Evolutionary conservation across 1,140 invertebrate species (phyloP).

Genomic region (Leptinotarsa texana): DNA sequence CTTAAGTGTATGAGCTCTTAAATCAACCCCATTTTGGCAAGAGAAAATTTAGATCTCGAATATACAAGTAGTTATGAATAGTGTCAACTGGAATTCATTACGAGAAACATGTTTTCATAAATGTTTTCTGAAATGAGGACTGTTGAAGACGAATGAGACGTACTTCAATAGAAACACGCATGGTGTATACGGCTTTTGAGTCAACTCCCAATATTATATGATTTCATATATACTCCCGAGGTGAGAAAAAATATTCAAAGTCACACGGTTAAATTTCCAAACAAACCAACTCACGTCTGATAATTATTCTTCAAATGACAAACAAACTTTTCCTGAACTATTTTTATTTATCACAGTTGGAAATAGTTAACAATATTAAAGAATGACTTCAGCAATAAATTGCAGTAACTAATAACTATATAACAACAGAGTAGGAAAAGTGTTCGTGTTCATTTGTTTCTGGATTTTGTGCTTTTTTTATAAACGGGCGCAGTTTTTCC

Average conservation of each 20-base stretch:
- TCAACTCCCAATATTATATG: neutral
- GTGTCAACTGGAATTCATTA: too few relatives aligned
- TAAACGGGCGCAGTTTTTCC: conserved; percentile 39
- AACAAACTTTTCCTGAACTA: conserved; percentile 21
- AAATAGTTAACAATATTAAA: conserved; percentile 29
- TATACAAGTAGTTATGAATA: too few relatives aligned
- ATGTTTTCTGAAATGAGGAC: too few relatives aligned
- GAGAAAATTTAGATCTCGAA: too few relatives aligned
- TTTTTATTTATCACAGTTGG: conserved; percentile 44
- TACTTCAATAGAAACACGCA: too few relatives aligned
- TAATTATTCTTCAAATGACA: neutral
- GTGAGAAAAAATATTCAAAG: neutral
- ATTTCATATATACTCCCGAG: neutral
- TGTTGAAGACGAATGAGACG: too few relatives aligned
- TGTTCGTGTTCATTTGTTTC: conserved; percentile 43
- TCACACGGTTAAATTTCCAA: conserved; percentile 3
- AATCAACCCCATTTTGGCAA: too few relatives aligned
- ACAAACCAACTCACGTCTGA: conserved; percentile 1
- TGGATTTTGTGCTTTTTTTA: conserved; percentile 45
- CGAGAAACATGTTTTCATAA: too few relatives aligned
- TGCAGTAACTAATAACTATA: neutral
- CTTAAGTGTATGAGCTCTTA: too few relatives aligned
- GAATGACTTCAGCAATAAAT: conserved; percentile 1
- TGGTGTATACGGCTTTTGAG: neutral
- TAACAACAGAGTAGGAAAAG: conserved; percentile 25